These are phyloP conservation scores for Patagioenas fasciata DNA, from an alignment of 2,113 vertebrate genomes.

Conservation along the genomic window DNA sequence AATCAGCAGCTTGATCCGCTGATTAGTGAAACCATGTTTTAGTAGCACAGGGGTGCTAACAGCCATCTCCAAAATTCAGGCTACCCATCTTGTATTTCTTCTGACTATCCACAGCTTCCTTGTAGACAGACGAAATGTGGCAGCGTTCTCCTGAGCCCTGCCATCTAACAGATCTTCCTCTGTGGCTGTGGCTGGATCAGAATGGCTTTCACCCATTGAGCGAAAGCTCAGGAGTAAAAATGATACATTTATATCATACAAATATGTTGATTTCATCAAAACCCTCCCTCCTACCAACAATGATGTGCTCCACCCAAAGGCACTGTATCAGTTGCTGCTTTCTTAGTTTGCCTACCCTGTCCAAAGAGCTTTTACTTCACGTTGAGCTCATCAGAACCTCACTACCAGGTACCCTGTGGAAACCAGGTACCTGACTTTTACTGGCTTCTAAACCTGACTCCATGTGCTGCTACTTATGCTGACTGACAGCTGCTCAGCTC, in stretches of 20 bases:
- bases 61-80: background rate
- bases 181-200: background rate
- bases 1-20: background rate
- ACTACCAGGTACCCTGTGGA: background rate
- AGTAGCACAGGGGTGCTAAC: background rate
- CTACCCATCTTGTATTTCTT: background rate
- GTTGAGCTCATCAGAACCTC: background rate
- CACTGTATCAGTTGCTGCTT: background rate
- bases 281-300: background rate
- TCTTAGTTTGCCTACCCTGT: background rate
- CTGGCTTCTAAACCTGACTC: background rate
- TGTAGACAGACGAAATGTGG: background rate
- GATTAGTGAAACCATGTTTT: background rate
- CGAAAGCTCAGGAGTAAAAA: background rate
- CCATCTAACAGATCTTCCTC: background rate
- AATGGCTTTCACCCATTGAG: background rate
- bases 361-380: background rate
- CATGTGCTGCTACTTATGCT: background rate
- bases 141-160: background rate
- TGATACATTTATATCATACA: background rate
- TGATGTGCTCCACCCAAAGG: background rate
- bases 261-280: background rate
- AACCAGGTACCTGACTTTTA: background rate
- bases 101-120: background rate
- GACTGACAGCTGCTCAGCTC: fast-evolving